phyloP scores from a whole-genome alignment of 2,797 vertebrate genomes.

The Lycodopsis pacificus region DNA sequence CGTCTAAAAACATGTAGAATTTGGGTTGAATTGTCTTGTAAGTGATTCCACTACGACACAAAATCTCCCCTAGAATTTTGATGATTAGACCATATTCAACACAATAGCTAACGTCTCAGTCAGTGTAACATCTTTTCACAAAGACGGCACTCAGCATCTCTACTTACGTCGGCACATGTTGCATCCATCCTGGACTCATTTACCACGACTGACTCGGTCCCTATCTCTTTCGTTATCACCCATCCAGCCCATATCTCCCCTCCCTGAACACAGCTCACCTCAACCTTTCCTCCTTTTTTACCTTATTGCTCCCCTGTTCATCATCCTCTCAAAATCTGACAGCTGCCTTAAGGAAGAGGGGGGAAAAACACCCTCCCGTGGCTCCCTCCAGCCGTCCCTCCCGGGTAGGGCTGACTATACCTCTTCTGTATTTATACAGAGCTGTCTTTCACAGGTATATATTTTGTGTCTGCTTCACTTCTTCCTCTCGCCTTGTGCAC shows the following conservation, averaged over 20 bases:
- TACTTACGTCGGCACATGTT: conserved; percentile 13
- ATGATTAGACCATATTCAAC: not conserved
- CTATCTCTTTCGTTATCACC: conserved; percentile 41
- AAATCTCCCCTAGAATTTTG: not conserved
- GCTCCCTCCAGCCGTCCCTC: conserved; percentile 45
- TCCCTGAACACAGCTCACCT: conserved; percentile 41
- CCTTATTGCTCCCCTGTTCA: conserved; percentile 32
- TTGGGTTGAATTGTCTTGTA: not conserved
- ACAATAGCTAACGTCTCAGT: not conserved
- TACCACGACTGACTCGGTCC: conserved; percentile 16
- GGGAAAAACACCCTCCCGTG: conserved; percentile 4
- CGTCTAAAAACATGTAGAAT: not conserved
- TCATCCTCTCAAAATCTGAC: conserved; percentile 65
- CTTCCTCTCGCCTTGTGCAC: conserved; percentile 51
- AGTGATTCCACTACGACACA: not conserved
- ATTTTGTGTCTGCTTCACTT: conserved; percentile 68
- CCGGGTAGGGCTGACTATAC: conserved; percentile 53
- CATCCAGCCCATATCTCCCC: conserved; percentile 37
- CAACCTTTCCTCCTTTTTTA: conserved; percentile 33
- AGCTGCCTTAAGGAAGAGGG: conserved; percentile 52
- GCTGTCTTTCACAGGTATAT: conserved; percentile 69
- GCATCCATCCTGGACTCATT: conserved; percentile 35
- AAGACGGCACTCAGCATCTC: not conserved
- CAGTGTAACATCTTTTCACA: not conserved
- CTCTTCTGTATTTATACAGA: conserved; percentile 76